Evolutionary conservation across 2,797 vertebrate genomes (phyloP), one percentile per base, ranked within the genome.

Genomic region (Rhinatrema bivittatum): DNA sequence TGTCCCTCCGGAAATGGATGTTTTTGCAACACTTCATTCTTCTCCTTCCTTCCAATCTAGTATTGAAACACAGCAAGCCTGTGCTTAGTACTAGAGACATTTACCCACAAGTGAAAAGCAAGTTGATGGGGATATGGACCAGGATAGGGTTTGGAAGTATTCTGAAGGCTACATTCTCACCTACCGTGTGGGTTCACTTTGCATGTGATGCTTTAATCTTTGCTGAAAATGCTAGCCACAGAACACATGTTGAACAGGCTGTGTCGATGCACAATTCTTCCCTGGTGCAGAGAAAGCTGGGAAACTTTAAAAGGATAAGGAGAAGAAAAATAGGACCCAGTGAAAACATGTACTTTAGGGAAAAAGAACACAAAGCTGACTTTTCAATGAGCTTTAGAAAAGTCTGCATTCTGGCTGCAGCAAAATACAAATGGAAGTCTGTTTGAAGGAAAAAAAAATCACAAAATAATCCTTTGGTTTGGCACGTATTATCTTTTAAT

Each of bases 401-500:
- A 48, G n/a, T 25, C 5, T 28, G 39, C 38, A 16, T 5, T 10
- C 13, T 10, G n/a, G n/a, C n/a, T n/a, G n/a, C n/a, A n/a, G n/a
- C 20, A 9, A 33, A 41, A 32, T 14, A 21, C 16, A 28, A 21
- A 17, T 4, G 33, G 24, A 33, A 16, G 28, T 42, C 42, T 33
- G 33, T 42, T 32, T 42, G 30, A 26, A 53, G 49, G 39, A 64
- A 11, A 72, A 62, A 39, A 64, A 11, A 72, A 62, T 54, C 67
- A 42, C 48, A 46, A 17, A 17, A 16, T 39, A 62, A 52, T 59
- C 63, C 53, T 64, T 62, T 18, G 27, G 34, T 56, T 60, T 12
- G 1, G 62, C 60, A 49, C 8, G 44, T 46, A 62, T 59, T 58
- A 62, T 70, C 56, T 50, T 60, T 46, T 68, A 62, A 72, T 50